Conservation (phyloP, 2,888 invertebrate species). For the Synanthedon myopaeformis region DNA sequence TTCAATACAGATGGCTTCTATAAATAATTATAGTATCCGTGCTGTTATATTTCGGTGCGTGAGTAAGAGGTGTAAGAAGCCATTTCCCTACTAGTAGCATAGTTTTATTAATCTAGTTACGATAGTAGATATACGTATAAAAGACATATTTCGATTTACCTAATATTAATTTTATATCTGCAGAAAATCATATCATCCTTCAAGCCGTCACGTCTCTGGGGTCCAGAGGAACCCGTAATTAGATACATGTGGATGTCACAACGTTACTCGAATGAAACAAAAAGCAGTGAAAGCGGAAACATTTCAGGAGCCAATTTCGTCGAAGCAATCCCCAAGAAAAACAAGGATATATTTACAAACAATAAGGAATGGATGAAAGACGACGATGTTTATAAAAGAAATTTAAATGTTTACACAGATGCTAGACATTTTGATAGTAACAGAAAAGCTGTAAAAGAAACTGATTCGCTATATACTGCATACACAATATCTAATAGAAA, state of each 20-base stretch:
- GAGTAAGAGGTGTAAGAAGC: not conserved
- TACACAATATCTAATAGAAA: slow-evolving; percentile 35
- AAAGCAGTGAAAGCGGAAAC: slow-evolving; percentile 34
- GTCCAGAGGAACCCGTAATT: slow-evolving; percentile 59
- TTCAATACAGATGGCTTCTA: too few relatives aligned
- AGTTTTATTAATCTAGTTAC: too few relatives aligned
- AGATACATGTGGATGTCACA: slow-evolving; percentile 64
- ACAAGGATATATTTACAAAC: slow-evolving; percentile 29
- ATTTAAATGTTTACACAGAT: slow-evolving; percentile 29
- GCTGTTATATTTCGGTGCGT: not conserved
- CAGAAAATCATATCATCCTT: slow-evolving; percentile 60
- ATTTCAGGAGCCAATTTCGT: slow-evolving; percentile 40
- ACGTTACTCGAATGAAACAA: slow-evolving; percentile 38
- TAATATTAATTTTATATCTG: slow-evolving; percentile 7
- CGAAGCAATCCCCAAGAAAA: slow-evolving; percentile 33
- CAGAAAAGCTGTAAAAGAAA: slow-evolving; percentile 18
- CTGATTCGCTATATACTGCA: slow-evolving; percentile 27
- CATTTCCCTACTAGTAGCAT: not conserved
- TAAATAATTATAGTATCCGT: not conserved
- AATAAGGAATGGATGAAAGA: slow-evolving; percentile 33
- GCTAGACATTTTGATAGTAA: slow-evolving; percentile 22
- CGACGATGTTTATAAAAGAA: slow-evolving; percentile 31
- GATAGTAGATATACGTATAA: not conserved
- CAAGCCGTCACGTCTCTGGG: slow-evolving; percentile 56
- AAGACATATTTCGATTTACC: not conserved